Evolutionary conservation across 2,888 invertebrate species (phyloP), one percentile per base, ranked within the genome.

Genomic region (Anagyrus pseudococci): DNA sequence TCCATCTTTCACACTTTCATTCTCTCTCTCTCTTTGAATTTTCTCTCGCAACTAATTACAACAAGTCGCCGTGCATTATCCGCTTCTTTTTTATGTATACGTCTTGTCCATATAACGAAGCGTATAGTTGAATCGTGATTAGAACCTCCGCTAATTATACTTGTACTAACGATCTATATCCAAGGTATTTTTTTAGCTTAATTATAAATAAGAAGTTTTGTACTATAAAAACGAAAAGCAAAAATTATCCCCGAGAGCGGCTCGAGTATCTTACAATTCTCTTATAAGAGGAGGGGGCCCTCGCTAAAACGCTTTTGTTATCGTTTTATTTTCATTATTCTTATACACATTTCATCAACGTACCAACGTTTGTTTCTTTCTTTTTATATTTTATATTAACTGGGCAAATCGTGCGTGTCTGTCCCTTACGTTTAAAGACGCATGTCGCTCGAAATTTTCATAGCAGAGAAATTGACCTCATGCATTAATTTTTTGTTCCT

Each of bases 41-140:
- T 15, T 13, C 41, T 41, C 41, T 41, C 22, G 20, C 17, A 17
- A 17, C 15, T 43, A 19, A 43, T 19, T 2, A 43, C 3, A 2
- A 4, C 33, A 8, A 8, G 8, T 37, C 33, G 15, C 33, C 8
- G 33, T 10, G 33, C 15, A 15, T 37, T 15, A 13, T 2, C 33
- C 10, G 13, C 33, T n/a, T n/a, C 17, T 2, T 17, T 41, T 6
- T 8, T 17, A 43, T n/a, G 10, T 17, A 43, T n/a, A 19, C 17
- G 2, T 6, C 8, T 57, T 68, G 63, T 46, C 60, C 64, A 53
- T 57, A 67, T 55, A 64, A 65, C 62, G 52, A 69, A 69, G 67
- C 46, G 41, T 76, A 76, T 77, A 79, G 77, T 80, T 78, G 77
- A 78, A 79, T 77, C 77, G 79, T 79, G 79, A 79, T 75, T 79